Conservation (phyloP, 2,888 invertebrate species). For the Alloplasta piceator region DNA sequence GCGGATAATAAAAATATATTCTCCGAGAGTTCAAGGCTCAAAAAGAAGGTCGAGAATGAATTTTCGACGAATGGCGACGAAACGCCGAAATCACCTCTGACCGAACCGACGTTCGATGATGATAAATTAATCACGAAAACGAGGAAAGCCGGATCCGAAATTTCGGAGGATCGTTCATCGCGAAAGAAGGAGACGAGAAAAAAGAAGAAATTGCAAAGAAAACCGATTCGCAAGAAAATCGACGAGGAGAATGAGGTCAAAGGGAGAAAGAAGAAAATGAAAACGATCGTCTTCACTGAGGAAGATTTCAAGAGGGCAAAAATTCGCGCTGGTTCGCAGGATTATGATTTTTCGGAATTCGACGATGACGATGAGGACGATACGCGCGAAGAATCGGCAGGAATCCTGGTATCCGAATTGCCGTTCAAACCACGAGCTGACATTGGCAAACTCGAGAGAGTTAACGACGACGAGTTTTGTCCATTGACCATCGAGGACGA, state of each 20-base stretch:
- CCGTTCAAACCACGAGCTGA: slow-evolving; percentile 79
- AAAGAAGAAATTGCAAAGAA: slow-evolving; percentile 28
- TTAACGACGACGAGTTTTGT: slow-evolving; percentile 80
- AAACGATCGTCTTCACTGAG: slow-evolving; percentile 72
- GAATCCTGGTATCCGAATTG: slow-evolving; percentile 75
- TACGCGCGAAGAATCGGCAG: slow-evolving; percentile 61
- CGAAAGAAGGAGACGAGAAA: slow-evolving; percentile 41
- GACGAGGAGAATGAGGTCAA: slow-evolving; percentile 27
- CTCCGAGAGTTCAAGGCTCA: slow-evolving; percentile 23
- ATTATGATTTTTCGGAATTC: slow-evolving; percentile 80
- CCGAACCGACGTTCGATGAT: slow-evolving; percentile 8
- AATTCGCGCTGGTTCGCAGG: slow-evolving; percentile 46
- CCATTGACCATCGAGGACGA: slow-evolving; percentile 79
- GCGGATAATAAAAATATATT: slow-evolving; percentile 34
- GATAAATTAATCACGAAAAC: background rate
- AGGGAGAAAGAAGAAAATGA: slow-evolving; percentile 64
- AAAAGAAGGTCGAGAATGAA: slow-evolving; percentile 41
- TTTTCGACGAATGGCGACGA: background rate
- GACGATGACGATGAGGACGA: slow-evolving; percentile 71
- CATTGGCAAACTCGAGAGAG: slow-evolving; percentile 76
- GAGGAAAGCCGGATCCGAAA: background rate
- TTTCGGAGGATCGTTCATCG: background rate
- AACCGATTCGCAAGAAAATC: slow-evolving; percentile 24
- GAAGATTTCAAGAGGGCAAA: slow-evolving; percentile 70
- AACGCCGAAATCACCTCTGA: slow-evolving; percentile 32